A percentile compares a stretch with the other conserved stretches of the same genome.
Conservation (phyloP, 2,888 invertebrate species). For the Ecdyonurus torrentis region DNA sequence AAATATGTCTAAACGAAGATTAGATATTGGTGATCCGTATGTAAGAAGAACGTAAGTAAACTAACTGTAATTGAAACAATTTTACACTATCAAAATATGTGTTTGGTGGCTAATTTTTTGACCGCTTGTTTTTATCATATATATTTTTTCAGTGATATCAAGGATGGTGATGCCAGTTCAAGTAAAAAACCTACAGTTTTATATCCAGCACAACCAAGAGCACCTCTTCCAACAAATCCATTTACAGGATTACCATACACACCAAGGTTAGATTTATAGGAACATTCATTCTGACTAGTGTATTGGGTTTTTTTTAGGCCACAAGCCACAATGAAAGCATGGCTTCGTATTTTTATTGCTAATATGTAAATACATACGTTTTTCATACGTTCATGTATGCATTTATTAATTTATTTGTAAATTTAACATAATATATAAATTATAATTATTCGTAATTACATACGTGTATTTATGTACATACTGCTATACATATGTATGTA, state of each 20-base stretch:
- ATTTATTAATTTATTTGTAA: no score
- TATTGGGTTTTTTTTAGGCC: no score
- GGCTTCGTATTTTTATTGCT: no score
- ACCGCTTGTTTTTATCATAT: background rate
- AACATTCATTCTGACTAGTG: no score
- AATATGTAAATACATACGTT: no score
- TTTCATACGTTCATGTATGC: no score
- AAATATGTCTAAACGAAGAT: constrained; percentile 65
- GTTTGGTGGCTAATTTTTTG: background rate
- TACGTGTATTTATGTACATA: no score
- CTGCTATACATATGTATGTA: no score
- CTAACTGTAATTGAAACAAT: background rate
- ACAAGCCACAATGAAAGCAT: no score
- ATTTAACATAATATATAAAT: no score
- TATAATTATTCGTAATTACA: no score
- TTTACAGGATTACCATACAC: constrained; percentile 74
- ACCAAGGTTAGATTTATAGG: no score
- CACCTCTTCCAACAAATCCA: constrained; percentile 41
- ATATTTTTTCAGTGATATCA: constrained; percentile 5
- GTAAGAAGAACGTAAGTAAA: constrained; percentile 26
- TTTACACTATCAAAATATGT: background rate
- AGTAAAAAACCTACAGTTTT: constrained; percentile 22
- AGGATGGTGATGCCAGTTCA: constrained; percentile 15
- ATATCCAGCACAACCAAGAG: constrained; percentile 30
- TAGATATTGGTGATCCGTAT: constrained; percentile 74